Base-by-base conservation (phyloP, 2,888 invertebrate genomes). In the Lasius platythorax region DNA sequence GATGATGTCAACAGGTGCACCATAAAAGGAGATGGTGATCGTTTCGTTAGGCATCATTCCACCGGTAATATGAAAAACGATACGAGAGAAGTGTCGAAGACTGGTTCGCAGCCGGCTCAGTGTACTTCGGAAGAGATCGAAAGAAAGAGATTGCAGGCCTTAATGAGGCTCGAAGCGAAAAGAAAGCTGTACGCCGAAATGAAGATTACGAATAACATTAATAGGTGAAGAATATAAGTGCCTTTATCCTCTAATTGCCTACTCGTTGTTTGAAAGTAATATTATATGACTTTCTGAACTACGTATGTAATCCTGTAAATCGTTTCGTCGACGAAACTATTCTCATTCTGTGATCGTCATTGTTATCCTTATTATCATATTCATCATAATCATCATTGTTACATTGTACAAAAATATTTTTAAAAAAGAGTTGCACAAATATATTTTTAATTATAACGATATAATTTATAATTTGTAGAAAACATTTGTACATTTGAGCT, bases 61-160 rank as follows among this genome's bases (percentile, higher is more conserved):
- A 82, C 85, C 61, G 86, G 84, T 66, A 88, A 74, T 84, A 85
- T 89, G 40, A 84, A 37, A 46, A 84, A n/a, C 53, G 64, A 40
- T 74, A 79, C 11, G n/a, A 85, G 63, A 15, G 84, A 89, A 53
- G 18, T 12, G 5, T 58, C 70, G 5, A 88, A 86, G 61, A 63
- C 33, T 30, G 83, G 86, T 6, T 87, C 87, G 50, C 92, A 91
- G n/a, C 40, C 82, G 0, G 12, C 73, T 28, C 86, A 75, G 0
- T 96, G 96, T 90, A 96, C 96, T 33, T 96, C 96, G 56, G 96
- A 96, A 86, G 96, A 97, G 94, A 97, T 97, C 73, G 96, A 96
- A 92, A 96, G 95, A 91, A 97, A 97, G 90, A 96, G 96, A 86
- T 94, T 95, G 85, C 95, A 96, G 90, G 97, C 97, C 1, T 95